Evolutionary conservation across 2,888 invertebrate species (phyloP), one percentile per base, ranked within the genome.

Genomic region (Eupeodes latifasciatus): DNA sequence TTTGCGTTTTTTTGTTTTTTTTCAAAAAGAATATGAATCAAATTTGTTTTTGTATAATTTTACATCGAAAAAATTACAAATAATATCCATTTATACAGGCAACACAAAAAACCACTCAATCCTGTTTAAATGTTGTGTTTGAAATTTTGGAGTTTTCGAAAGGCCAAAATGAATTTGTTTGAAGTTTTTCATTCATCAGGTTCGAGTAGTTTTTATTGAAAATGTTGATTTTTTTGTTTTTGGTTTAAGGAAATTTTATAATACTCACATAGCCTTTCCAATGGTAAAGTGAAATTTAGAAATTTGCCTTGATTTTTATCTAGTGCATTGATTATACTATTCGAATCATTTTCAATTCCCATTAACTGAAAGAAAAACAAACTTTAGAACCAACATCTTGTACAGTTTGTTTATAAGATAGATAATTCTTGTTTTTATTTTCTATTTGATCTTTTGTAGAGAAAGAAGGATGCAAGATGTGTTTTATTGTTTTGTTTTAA

Each of bases 261-360:
- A 91, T 91, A 92, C 92, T 93, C 92, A 93, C 93, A 92, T 93
- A 92, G 91, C 91, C 93, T 91, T 90, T 93, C 93, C 93, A 92
- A 90, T 91, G 92, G 93, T 91, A 93, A 91, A 91, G 93, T 92
- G 91, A 93, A 93, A 92, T 93, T 92, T 91, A 93, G 91, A 91
- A 92, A 91, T 91, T 93, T 93, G 91, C 93, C 92, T 91, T 92
- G 93, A 92, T 92, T 93, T 90, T 93, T 93, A 90, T 93, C 93
- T 92, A 93, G 91, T 90, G 93, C 92, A 92, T 93, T 93, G 90
- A 93, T 92, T 91, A 93, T 92, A 92, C 92, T 92, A 91, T 92
- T 92, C 90, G 92, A 91, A 91, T 93, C 93, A 92, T 92, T 92
- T 91, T 93, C 93, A 91, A 93, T 93, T 91, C 92, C 92, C 91